Evolutionary conservation across 2,888 invertebrate species (phyloP).

Genomic region (Troides aeacus): DNA sequence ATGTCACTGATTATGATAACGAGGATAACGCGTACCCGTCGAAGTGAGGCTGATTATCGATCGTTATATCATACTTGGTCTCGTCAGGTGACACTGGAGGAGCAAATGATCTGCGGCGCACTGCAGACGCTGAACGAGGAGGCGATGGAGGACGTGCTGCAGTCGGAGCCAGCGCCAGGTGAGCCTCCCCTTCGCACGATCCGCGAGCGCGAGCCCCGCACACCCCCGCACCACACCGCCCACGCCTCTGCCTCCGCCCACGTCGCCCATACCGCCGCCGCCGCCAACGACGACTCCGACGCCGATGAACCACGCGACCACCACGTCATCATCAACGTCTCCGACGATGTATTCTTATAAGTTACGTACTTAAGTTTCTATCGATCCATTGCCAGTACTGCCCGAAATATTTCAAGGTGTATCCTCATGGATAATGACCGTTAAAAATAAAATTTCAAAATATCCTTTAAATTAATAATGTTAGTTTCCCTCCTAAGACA

Average conservation of each 20-base stretch:
- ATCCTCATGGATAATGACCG: neutral
- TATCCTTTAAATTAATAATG: neutral
- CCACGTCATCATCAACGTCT: conserved; percentile 59
- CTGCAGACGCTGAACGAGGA: conserved; percentile 95
- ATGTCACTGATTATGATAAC: neutral
- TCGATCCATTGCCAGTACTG: neutral
- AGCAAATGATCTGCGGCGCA: conserved; percentile 97
- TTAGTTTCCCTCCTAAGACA: neutral
- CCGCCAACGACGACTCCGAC: conserved; percentile 31
- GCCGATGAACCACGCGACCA: conserved; percentile 43
- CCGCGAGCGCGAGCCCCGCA: conserved; percentile 38
- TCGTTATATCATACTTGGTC: neutral
- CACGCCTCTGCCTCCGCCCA: conserved; percentile 33
- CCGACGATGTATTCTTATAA: conserved; percentile 61
- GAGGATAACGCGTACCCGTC: too few species aligned
- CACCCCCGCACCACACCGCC: conserved; percentile 31
- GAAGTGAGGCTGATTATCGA: neutral
- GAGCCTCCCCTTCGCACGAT: conserved; percentile 57
- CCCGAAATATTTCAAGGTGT: neutral
- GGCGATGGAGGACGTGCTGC: conserved; percentile 93
- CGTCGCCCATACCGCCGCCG: conserved; percentile 28
- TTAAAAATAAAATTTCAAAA: neutral
- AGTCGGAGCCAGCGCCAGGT: conserved; percentile 83
- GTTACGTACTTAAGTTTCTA: conserved; percentile 1
- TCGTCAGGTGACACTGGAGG: conserved; percentile 92